A percentile compares a stretch with the other conserved stretches of the same genome.
These are phyloP conservation scores for Antechinus flavipes DNA, from an alignment of 2,113 vertebrate species.

Conservation along the genomic window DNA sequence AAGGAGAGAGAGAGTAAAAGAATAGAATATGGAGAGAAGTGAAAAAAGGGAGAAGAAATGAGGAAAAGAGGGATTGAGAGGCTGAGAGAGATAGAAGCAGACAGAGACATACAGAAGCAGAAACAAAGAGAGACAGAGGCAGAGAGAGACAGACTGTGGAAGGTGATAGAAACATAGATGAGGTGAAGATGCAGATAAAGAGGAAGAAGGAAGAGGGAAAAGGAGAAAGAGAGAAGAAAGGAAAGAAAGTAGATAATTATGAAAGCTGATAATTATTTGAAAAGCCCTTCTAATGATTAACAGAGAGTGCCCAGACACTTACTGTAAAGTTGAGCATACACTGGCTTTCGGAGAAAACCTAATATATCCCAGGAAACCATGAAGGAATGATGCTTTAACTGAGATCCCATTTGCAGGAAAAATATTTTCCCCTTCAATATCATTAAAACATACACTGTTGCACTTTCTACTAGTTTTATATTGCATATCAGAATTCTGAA, in stretches of 20 bases:
- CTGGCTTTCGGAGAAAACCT: constrained; percentile 54
- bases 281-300: constrained; percentile 59
- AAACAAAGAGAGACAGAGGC: neutral
- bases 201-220: neutral
- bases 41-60: neutral
- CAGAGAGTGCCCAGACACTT: constrained; percentile 50
- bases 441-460: constrained; percentile 58
- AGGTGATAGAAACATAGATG: neutral
- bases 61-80: neutral
- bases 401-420: constrained; percentile 43
- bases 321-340: constrained; percentile 52
- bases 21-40: neutral
- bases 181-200: neutral
- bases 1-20: neutral
- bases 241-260: neutral
- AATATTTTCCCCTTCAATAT: constrained; percentile 19
- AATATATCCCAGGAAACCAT: constrained; percentile 58
- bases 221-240: neutral
- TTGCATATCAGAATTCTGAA: constrained; percentile 57
- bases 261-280: constrained; percentile 21
- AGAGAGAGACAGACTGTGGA: neutral
- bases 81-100: neutral
- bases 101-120: neutral
- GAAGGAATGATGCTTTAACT: constrained; percentile 40
- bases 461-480: constrained; percentile 67